Conservation (phyloP, 2,888 invertebrate genomes). For the Ichneumoninae sp. region DNA sequence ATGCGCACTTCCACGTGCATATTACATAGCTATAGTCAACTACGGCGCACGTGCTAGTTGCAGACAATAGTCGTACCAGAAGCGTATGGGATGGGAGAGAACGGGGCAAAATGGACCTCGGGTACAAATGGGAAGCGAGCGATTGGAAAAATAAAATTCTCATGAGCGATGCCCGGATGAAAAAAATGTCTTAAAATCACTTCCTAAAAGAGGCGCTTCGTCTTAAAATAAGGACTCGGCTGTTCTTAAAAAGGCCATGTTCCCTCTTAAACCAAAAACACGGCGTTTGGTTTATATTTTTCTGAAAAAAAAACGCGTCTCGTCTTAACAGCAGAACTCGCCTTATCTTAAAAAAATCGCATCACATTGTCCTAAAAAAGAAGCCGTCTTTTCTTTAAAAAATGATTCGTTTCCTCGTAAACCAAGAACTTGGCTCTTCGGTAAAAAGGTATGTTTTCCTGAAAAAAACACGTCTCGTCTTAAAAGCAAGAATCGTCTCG, state of each 20-base stretch:
- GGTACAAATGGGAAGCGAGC: background rate
- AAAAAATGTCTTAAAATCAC: background rate
- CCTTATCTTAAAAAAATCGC: background rate
- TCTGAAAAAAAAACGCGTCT: background rate
- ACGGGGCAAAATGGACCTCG: constrained; percentile 2
- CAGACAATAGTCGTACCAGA: constrained; percentile 8
- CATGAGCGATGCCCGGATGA: background rate
- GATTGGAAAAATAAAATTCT: background rate
- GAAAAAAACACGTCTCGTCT: background rate
- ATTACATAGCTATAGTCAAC: constrained; percentile 14
- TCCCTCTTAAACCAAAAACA: no score
- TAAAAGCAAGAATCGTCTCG: background rate
- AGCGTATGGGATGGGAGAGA: background rate
- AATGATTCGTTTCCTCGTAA: no score
- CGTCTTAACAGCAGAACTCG: background rate
- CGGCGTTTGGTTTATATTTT: background rate
- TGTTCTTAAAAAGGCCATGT: no score
- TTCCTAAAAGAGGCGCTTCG: no score
- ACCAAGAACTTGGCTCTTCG: background rate
- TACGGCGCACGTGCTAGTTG: background rate
- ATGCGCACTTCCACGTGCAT: constrained; percentile 44
- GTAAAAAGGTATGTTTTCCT: background rate
- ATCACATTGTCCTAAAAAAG: background rate
- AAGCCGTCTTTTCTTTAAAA: no score
- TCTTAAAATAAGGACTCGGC: background rate